A percentile compares a stretch with the other conserved stretches of the same genome.
phyloP scores from a whole-genome alignment of 1,140 invertebrate species.

The Geopemphigus sp. region DNA sequence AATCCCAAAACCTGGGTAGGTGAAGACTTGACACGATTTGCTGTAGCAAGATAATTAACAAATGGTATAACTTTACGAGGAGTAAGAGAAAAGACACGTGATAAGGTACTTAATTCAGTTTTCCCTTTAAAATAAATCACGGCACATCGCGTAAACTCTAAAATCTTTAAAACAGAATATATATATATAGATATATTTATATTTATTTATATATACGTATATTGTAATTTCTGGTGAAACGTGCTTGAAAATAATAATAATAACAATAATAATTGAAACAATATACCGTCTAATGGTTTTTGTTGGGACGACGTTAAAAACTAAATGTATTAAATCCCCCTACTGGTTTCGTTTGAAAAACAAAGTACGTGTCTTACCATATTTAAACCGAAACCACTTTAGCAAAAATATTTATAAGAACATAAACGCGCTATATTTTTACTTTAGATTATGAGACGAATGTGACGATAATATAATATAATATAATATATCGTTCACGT shows the following conservation, averaged over 20 bases:
- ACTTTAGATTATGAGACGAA: neutral
- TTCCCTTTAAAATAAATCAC: slow-evolving; percentile 31
- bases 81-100: slow-evolving; percentile 3
- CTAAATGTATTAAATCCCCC: neutral
- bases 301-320: neutral
- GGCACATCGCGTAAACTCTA: neutral
- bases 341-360: neutral
- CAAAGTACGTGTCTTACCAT: neutral
- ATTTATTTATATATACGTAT: neutral
- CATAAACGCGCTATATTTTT: neutral
- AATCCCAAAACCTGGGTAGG: slow-evolving; percentile 3
- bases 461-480: neutral
- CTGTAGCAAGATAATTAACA: slow-evolving; percentile 28
- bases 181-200: too few species aligned
- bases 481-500: neutral
- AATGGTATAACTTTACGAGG: slow-evolving; percentile 13
- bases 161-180: neutral
- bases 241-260: too few species aligned
- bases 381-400: neutral
- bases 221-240: neutral
- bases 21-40: slow-evolving; percentile 24
- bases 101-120: slow-evolving; percentile 29
- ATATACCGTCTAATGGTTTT: too few species aligned
- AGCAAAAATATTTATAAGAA: neutral
- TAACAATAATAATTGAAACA: too few species aligned